Base-by-base conservation (phyloP, 23 tunicate species). In the Trididemnum miniatum region DNA sequence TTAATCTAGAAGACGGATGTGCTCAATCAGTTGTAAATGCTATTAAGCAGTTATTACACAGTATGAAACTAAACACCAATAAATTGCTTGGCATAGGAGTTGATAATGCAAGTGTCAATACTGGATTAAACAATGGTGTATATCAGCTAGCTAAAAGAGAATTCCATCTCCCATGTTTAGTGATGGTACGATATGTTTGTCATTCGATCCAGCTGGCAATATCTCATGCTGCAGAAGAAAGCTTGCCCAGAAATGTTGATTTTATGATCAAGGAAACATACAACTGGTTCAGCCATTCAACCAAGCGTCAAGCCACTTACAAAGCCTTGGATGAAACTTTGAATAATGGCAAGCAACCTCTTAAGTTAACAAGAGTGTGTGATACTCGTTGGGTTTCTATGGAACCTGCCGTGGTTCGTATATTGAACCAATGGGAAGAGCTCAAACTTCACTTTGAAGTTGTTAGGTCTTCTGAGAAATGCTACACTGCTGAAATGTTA, bases 401-500 rank as follows among this genome's bases (percentile, higher is more conserved):
- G 34, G 25, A 62, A 52, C 49, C 71, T 0, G 65, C 71, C 5
- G 71, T 79, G 4, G 51, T 59, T 1, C 7, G 83, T 12, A 66
- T 85, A 38, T 30, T 85, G 32, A 52, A 65, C 9, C 82, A 85
- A 30, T 77, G 80, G 34, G 50, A 31, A 15, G 89, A 85, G 31
- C 39, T 85, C 33, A 85, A 78, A 34, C 51, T 64, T 35, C 80
- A 76, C 63, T 85, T 85, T 66, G 78, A 85, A 66, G 20, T 84
- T 25, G 67, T 72, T 20, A 66, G 80, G 18, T 35, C 23, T 0
- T 24, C 34, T 38, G 89, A 85, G 40, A 78, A 65, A 35, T 76
- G 89, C 35, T 85, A 77, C 52, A 85, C 83, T 1, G 77, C 89
- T 2, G 82, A 85, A 77, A 78, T 85, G 23, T 30, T 85, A 20